These are phyloP conservation scores for Lytechinus pictus DNA, from an alignment of 35 echinoderm and acorn worm species.

Conservation along the genomic window DNA sequence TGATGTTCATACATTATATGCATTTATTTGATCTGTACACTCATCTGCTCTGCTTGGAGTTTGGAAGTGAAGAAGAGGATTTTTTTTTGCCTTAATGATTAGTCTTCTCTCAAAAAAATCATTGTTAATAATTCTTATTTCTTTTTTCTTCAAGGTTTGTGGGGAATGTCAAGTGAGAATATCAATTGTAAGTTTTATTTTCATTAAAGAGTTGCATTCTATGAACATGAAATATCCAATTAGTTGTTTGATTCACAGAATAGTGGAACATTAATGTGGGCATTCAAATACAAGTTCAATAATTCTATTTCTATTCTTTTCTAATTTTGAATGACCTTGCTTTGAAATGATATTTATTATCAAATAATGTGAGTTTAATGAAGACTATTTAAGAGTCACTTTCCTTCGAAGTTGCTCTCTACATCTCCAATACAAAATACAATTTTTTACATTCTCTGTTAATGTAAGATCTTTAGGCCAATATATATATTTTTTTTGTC, in stretches of 20 bases:
- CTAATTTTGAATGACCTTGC: no score
- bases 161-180: slow-evolving; percentile 48
- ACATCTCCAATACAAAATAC: no score
- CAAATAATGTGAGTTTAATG: neutral
- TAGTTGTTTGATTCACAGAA: no score
- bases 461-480: no score
- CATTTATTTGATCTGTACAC: neutral
- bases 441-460: no score
- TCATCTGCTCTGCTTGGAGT: neutral
- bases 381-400: neutral
- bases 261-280: neutral
- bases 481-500: no score
- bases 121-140: neutral
- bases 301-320: neutral
- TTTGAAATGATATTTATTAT: no score
- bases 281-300: neutral
- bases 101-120: neutral
- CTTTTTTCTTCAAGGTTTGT: slow-evolving; percentile 25
- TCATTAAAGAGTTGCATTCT: neutral
- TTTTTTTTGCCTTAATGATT: neutral
- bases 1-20: neutral
- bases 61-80: neutral
- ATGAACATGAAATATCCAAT: neutral
- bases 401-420: neutral
- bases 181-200: slow-evolving; percentile 31